These are phyloP conservation scores for Thymelicus acteon DNA, from an alignment of 2,888 invertebrate species.

Conservation along the genomic window DNA sequence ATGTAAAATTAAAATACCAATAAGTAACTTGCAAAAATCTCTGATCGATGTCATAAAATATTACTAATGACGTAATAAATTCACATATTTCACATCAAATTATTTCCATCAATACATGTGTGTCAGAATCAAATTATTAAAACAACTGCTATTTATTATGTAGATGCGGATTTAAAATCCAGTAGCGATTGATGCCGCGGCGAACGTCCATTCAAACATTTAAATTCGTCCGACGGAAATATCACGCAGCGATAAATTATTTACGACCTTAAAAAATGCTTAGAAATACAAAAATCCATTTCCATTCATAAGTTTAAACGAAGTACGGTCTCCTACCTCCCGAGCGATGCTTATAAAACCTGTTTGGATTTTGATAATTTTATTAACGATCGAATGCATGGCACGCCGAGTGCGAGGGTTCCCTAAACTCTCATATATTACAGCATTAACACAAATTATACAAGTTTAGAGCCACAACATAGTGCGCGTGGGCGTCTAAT, in stretches of 20 bases:
- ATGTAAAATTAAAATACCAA: constrained; percentile 6
- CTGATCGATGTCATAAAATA: constrained; percentile 12
- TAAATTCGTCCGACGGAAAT: constrained; percentile 79
- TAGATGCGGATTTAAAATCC: constrained; percentile 70
- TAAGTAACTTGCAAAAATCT: neutral
- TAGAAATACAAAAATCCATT: constrained; percentile 82
- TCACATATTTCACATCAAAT: constrained; percentile 41
- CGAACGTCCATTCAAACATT: constrained; percentile 71
- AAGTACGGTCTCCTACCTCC: constrained; percentile 69
- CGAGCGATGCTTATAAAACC: constrained; percentile 79
- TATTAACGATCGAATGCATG: constrained; percentile 82
- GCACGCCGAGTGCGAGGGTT: constrained; percentile 72
- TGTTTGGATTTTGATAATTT: constrained; percentile 85
- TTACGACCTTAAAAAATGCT: constrained; percentile 82
- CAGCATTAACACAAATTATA: constrained; percentile 84
- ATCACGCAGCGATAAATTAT: constrained; percentile 82
- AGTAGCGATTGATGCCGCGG: constrained; percentile 72
- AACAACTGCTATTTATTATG: constrained; percentile 54
- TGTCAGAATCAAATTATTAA: constrained; percentile 50
- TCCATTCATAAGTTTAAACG: constrained; percentile 80
- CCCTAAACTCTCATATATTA: constrained; percentile 82
- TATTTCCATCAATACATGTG: constrained; percentile 40
- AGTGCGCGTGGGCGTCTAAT: constrained; percentile 81
- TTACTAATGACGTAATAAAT: constrained; percentile 40
- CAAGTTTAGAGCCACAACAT: constrained; percentile 82